Conservation (phyloP, 1,140 invertebrate species). For the Antheraea pernyi region DNA sequence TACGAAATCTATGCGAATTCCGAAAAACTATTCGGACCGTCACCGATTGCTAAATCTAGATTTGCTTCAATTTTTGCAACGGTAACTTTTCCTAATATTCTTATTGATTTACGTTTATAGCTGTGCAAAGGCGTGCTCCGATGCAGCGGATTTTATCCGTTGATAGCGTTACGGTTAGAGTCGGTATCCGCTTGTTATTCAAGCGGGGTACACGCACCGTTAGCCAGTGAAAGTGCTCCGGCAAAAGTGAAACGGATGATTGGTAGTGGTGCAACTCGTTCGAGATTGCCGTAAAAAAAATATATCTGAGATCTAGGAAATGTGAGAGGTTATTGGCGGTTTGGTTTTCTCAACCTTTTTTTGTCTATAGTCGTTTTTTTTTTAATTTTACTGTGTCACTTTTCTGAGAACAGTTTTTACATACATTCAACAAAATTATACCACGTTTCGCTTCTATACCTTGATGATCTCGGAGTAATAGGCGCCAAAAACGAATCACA, state of each 20-base stretch:
- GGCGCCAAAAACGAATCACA: no score
- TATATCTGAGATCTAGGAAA: conserved; percentile 42
- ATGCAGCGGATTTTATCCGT: conserved; percentile 18
- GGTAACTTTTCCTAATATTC: conserved; percentile 18
- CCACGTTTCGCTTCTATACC: no score
- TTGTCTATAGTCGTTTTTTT: background rate
- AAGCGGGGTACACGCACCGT: conserved; percentile 42
- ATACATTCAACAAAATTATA: background rate
- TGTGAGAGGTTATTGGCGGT: conserved; percentile 38
- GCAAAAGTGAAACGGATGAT: conserved; percentile 73
- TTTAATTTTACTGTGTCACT: background rate
- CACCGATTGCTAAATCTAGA: background rate
- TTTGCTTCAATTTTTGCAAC: conserved; percentile 5
- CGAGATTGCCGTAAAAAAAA: conserved; percentile 49
- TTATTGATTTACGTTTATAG: background rate
- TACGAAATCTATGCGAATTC: no score
- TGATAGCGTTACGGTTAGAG: conserved; percentile 24
- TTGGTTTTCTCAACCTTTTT: conserved; percentile 3
- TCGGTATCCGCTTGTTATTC: conserved; percentile 29
- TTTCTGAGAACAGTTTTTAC: background rate
- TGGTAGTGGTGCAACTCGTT: conserved; percentile 52
- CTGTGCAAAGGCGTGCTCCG: background rate
- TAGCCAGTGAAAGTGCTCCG: conserved; percentile 66
- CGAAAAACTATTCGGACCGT: background rate
- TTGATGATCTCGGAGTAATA: no score